Base-by-base conservation (phyloP, 2,113 vertebrate species). In the Pseudolaguvia tuberculata region DNA sequence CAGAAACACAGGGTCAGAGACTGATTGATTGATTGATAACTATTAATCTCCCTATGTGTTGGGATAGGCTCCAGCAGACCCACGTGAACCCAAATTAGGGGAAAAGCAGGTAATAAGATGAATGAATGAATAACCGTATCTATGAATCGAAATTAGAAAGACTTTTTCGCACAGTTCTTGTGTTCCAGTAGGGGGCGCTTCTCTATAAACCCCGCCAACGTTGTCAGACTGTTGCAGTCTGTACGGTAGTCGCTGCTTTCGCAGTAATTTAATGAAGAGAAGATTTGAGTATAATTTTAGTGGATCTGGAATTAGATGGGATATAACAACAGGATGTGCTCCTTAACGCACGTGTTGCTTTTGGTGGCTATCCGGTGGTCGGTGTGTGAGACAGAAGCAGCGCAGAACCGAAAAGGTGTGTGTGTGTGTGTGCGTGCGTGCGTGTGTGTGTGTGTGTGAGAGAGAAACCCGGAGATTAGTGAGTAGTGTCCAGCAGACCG, bases 381-480 rank as follows among this genome's bases (percentile, higher is more conserved):
- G 69, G 80, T 82, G 82, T 59, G 78, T 72, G 78, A 82, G 72
- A 86, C 83, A 21, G 88, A 90, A 68, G 80, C 81, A 52, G 25
- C 73, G 9, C 87, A 84, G 72, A 70, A 79, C 50, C 81, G 79
- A 39, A 89, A 87, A 89, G 85, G 91, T 90, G 88, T 88, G 90
- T 82, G 59, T 39, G n/a, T n/a, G n/a, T n/a, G n/a, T n/a, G n/a
- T n/a, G n/a, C n/a, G n/a, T n/a, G n/a, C n/a, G n/a, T n/a, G n/a
- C n/a, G n/a, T n/a, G n/a, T n/a, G n/a, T n/a, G n/a, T n/a, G n/a
- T n/a, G n/a, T n/a, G n/a, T n/a, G n/a, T n/a, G n/a, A n/a, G n/a
- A n/a, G n/a, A n/a, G n/a, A n/a, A n/a, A n/a, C n/a, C n/a, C n/a
- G n/a, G n/a, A n/a, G n/a, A n/a, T n/a, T n/a, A n/a, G n/a, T n/a